Base-by-base conservation (phyloP, 2,113 vertebrate species). In the Orientallactaga bullata region DNA sequence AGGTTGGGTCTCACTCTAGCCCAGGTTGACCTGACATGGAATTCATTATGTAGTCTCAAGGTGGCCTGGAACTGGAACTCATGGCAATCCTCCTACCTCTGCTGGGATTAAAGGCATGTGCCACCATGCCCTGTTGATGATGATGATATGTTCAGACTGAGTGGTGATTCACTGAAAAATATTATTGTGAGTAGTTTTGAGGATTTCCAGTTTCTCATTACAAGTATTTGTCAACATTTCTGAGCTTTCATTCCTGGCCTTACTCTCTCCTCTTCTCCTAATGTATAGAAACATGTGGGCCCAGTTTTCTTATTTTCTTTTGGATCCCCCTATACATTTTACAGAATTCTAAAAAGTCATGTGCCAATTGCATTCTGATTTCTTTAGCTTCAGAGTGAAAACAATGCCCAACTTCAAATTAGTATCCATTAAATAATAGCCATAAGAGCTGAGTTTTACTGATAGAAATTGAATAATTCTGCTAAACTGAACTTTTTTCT, bases 141-240 rank as follows among this genome's bases (percentile, higher is more conserved):
- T 39, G 17, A n/a, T 91, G 73, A 12, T 69, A 30, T 89, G 47
- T 89, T 66, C 30, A 69, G 69, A 82, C 7, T 32, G 21, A 71
- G 21, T 74, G 66, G 6, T 73, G 74, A 69, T 76, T 94, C 80
- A 96, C 60, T 89, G 68, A 71, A 80, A 91, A 55, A 65, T 81
- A 73, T 82, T 74, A n/a, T 60, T 26, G 47, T 39, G 83, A 55
- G 86, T 65, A 47, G 35, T 85, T 89, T 80, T 88, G 18, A 78
- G 78, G 32, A n/a, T 78, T 91, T 88, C 84, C 81, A 91, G 7
- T 72, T 83, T 93, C 79, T 77, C 30, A 68, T 74, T 35, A 61
- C 66, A 80, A 85, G 18, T 68, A 21, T 81, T 93, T 71, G 68
- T 37, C 18, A 17, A 37, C 35, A 5, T 80, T 88, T 73, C 51